Conservation (phyloP, 2,113 vertebrate species). For the Myxocyprinus asiaticus region DNA sequence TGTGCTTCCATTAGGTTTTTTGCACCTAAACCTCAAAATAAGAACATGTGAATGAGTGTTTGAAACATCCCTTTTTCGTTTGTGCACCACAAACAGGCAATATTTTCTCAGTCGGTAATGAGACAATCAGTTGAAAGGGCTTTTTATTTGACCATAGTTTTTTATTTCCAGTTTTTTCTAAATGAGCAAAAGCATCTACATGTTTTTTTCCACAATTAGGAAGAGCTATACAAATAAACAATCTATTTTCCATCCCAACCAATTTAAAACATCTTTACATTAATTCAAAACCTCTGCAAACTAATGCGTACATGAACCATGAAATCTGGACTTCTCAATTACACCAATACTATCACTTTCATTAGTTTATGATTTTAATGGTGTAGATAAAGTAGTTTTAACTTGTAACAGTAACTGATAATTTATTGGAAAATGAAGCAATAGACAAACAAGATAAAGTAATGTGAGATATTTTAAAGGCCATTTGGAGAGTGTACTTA, state of each 20-base stretch:
- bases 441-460: neutral
- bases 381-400: slow-evolving; percentile 13
- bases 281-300: neutral
- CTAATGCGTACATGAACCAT: neutral
- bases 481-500: slow-evolving; percentile 26
- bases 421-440: neutral
- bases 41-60: slow-evolving; percentile 36
- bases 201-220: neutral
- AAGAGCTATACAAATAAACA: neutral
- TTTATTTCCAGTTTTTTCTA: neutral
- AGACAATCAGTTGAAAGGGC: slow-evolving; percentile 59
- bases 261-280: neutral
- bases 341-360: slow-evolving; percentile 19
- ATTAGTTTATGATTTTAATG: slow-evolving; percentile 10
- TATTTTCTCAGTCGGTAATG: slow-evolving; percentile 46
- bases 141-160: slow-evolving; percentile 49
- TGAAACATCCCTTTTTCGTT: slow-evolving; percentile 22
- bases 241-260: neutral
- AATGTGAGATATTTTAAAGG: slow-evolving; percentile 17
- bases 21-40: slow-evolving; percentile 30
- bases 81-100: slow-evolving; percentile 44
- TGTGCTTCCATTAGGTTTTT: slow-evolving; percentile 53
- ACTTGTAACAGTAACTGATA: slow-evolving; percentile 16
- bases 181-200: neutral
- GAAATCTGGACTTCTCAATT: slow-evolving; percentile 15